A percentile compares a stretch with the other conserved stretches of the same genome.
Evolutionary conservation across 2,113 vertebrate genomes (phyloP).

Genomic region (Carollia perspicillata): DNA sequence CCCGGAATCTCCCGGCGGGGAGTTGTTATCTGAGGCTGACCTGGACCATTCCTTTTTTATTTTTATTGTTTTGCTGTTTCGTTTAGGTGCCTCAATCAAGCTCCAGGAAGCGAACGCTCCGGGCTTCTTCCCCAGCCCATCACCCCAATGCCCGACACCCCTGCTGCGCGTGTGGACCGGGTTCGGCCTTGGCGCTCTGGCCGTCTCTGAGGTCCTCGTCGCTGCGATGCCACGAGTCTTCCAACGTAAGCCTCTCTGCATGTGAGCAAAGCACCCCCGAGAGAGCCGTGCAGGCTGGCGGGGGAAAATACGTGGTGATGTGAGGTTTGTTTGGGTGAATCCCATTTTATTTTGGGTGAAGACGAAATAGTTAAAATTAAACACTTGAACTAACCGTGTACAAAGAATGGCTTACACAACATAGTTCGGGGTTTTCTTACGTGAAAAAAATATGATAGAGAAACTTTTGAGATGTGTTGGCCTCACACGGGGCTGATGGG

Average conservation of each 20-base stretch:
- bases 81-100: background rate
- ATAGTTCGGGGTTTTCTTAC: background rate
- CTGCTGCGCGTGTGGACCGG: too few species aligned
- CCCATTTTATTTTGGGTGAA: background rate
- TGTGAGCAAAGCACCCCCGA: background rate
- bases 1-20: background rate
- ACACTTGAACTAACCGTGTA: background rate
- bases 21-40: background rate
- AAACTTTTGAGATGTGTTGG: background rate
- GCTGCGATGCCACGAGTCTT: background rate
- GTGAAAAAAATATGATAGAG: background rate
- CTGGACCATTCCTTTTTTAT: background rate
- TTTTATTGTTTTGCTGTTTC: background rate
- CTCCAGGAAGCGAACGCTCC: too few species aligned
- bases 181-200: background rate
- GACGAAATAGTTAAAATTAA: background rate
- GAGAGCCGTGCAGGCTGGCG: background rate
- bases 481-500: too few species aligned
- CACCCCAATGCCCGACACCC: background rate
- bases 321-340: background rate
- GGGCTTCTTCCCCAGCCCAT: background rate
- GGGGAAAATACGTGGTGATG: background rate
- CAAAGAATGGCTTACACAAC: background rate
- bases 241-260: background rate
- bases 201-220: rapidly evolving